Evolutionary conservation across 2,113 vertebrate genomes (phyloP).

Genomic region (Coturnix japonica): DNA sequence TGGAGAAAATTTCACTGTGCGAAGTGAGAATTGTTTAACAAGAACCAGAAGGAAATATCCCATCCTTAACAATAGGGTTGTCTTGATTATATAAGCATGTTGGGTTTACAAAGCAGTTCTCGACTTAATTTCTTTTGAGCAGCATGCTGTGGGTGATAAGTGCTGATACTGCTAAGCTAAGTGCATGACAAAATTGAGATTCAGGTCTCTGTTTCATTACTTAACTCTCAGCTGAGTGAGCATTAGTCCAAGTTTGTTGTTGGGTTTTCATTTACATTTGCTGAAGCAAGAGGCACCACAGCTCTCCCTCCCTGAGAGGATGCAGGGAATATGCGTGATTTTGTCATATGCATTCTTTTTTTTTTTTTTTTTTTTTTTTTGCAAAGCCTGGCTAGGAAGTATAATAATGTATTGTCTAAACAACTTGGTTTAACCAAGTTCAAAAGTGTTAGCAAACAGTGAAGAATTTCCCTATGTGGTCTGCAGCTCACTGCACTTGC

Average conservation of each 20-base stretch:
- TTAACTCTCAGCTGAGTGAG: background rate
- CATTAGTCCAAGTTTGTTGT: rapidly evolving
- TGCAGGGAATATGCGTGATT: background rate
- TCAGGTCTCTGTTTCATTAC: background rate
- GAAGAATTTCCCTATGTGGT: background rate
- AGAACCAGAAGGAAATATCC: background rate
- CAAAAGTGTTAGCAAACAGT: too few species aligned
- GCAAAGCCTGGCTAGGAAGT: too few species aligned
- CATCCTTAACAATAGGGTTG: background rate
- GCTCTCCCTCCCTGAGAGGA: background rate
- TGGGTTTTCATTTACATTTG: background rate
- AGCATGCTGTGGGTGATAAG: background rate
- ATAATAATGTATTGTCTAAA: background rate
- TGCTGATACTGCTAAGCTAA: background rate
- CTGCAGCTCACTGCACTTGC: background rate
- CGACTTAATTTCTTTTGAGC: background rate
- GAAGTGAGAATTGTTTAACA: background rate
- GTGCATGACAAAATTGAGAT: background rate
- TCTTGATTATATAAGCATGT: background rate
- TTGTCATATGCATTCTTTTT: rapidly evolving
- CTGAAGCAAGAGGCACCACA: background rate
- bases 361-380: background rate
- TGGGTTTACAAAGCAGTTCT: slow-evolving; percentile 26
- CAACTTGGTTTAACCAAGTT: background rate
- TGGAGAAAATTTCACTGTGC: background rate